Percentiles rank a stretch among this genome's conserved stretches.
These are phyloP conservation scores for Todiramphus saurophagus DNA, from an alignment of 2,113 vertebrate species.

Conservation along the genomic window DNA sequence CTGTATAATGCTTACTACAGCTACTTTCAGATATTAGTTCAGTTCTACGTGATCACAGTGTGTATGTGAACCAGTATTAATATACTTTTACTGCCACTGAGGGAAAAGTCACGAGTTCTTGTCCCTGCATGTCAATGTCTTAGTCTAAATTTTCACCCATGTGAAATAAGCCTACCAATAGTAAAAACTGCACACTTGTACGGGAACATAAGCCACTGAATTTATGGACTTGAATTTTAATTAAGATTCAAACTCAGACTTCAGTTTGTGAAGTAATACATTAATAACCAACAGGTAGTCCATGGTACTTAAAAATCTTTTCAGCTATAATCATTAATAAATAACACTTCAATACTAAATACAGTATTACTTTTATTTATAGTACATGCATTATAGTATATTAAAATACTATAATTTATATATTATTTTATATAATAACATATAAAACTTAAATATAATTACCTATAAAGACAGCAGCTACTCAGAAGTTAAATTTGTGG, in stretches of 20 bases:
- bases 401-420: conserved; percentile 43
- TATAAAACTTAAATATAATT: conserved; percentile 69
- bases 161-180: neutral
- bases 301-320: neutral
- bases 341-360: conserved; percentile 52
- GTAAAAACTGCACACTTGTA: neutral
- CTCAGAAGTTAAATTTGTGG: conserved; percentile 65
- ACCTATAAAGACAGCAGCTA: conserved; percentile 68
- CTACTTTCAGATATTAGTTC: neutral
- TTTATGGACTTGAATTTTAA: neutral
- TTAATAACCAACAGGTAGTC: neutral
- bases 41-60: neutral
- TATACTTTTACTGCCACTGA: neutral
- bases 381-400: conserved; percentile 33
- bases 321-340: conserved; percentile 71
- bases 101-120: neutral
- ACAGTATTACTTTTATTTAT: conserved; percentile 56
- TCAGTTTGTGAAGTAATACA: neutral
- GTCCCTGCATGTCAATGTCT: neutral
- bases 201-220: neutral
- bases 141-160: neutral
- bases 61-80: neutral
- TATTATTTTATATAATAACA: conserved; percentile 62
- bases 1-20: neutral
- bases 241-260: neutral